Evolutionary conservation across 2,888 invertebrate genomes (phyloP).

Genomic region (Biston betularia): DNA sequence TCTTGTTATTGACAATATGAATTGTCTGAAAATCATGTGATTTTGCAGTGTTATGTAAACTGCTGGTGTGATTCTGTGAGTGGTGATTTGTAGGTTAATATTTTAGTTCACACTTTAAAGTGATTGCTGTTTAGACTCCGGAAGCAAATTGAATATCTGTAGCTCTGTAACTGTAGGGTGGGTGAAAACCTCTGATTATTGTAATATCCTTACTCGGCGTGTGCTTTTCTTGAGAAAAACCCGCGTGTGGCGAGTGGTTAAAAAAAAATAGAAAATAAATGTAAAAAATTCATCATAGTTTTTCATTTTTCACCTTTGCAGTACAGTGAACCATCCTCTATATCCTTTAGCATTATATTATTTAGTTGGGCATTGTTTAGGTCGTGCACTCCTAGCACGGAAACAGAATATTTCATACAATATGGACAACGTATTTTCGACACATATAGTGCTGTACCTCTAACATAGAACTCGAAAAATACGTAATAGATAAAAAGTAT

Average conservation of each 20-base stretch:
- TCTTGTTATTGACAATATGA: constrained; percentile 56
- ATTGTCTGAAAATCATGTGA: constrained; percentile 75
- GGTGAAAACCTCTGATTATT: constrained; percentile 41
- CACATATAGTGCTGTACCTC: no score
- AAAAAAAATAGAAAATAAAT: constrained; percentile 70
- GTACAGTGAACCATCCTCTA: background rate
- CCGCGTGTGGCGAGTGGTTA: constrained; percentile 69
- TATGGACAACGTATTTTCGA: no score
- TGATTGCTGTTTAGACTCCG: constrained; percentile 59
- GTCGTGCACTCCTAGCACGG: no score
- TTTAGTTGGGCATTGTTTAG: no score
- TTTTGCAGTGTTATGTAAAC: constrained; percentile 75
- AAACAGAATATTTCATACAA: no score
- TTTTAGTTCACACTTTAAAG: constrained; percentile 61
- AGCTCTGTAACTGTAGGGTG: constrained; percentile 51
- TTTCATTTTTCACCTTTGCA: constrained; percentile 43
- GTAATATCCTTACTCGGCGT: constrained; percentile 63
- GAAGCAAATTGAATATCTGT: constrained; percentile 40
- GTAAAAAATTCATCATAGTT: constrained; percentile 58
- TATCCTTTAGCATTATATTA: no score
- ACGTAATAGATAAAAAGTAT: background rate
- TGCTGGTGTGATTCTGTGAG: constrained; percentile 63
- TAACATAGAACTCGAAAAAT: no score
- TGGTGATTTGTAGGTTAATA: constrained; percentile 59
- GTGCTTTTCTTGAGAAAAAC: constrained; percentile 78